Percentiles rank a stretch among this genome's conserved stretches.
These are phyloP conservation scores for Temnothorax longispinosus DNA, from an alignment of 1,140 invertebrate species.

Conservation along the genomic window DNA sequence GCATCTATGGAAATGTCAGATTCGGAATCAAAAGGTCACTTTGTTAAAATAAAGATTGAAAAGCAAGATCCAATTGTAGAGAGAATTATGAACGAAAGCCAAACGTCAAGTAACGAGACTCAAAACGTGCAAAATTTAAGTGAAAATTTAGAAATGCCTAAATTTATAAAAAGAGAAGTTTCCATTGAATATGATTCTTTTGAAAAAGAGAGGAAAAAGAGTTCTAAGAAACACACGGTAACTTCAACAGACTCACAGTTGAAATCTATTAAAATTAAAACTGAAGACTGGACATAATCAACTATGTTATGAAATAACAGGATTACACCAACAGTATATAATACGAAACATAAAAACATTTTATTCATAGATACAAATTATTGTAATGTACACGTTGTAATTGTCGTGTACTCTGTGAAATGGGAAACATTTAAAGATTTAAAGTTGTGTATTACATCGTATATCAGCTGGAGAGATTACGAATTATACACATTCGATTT, in stretches of 20 bases:
- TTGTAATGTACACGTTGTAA: neutral
- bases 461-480: too few species aligned
- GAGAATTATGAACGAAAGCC: neutral
- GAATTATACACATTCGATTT: neutral
- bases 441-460: conserved; percentile 1
- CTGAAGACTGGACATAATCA: neutral
- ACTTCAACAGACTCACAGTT: neutral
- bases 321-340: neutral
- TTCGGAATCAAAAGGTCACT: neutral
- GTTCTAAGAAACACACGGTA: neutral
- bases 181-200: neutral
- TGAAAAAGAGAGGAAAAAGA: neutral
- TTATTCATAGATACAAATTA: conserved; percentile 28
- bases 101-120: neutral
- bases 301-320: neutral
- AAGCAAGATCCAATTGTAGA: neutral
- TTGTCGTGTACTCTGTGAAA: conserved; percentile 1
- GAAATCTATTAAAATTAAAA: neutral
- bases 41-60: conserved; percentile 17
- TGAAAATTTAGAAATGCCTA: neutral
- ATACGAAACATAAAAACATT: conserved; percentile 41
- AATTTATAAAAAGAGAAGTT: conserved; percentile 20
- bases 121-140: neutral
- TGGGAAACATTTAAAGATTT: neutral
- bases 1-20: neutral